Evolutionary conservation across 2,113 vertebrate species (phyloP), one percentile per base, ranked within the genome.

Genomic region (Amphilophus citrinellus): DNA sequence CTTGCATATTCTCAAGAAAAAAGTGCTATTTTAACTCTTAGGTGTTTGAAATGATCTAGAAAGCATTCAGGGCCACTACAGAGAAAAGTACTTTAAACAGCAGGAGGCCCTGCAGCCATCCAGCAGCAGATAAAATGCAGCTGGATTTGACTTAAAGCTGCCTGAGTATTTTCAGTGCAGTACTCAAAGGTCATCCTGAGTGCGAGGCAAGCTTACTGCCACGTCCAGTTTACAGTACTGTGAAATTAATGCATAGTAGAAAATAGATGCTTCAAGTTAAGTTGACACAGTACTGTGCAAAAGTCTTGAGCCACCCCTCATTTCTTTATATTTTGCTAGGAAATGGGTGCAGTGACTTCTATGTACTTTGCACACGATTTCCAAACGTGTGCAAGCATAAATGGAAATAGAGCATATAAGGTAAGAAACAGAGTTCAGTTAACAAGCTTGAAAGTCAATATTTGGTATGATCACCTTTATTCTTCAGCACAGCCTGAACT

Each of bases 21-120:
- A 66, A 35, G 8, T 22, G 39, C 22, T 53, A 17, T 65, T 60
- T n/a, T 24, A 10, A 75, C 30, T 50, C 27, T 39, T 73, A 83
- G 47, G 6, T 32, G 24, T 53, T 53, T 73, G 44, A 73, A 47
- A 73, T 35, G 47, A 56, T 73, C 68, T 73, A 73, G 53, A 73
- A 73, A 73, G 68, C 47, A 56, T 30, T 56, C 27, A 56, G 47
- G 18, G 20, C 17, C 6, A 56, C 53, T 53, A 53, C 47, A 53
- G 10, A 56, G 68, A 73, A 73, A 73, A 35, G 24, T 10, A 56
- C 47, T 73, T 73, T 73, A 73, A 73, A 56, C 68, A 73, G 68
- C 68, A 73, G 47, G 47, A 56, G 56, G 47, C 47, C 68, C 68
- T 56, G 47, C 37, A 73, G 68, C 47, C 68, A 35, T 73, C 47